Evolutionary conservation across 64 coral and sea anemone genomes (phyloP), one percentile per base, ranked within the genome.

Genomic region (Orbicella faveolata): DNA sequence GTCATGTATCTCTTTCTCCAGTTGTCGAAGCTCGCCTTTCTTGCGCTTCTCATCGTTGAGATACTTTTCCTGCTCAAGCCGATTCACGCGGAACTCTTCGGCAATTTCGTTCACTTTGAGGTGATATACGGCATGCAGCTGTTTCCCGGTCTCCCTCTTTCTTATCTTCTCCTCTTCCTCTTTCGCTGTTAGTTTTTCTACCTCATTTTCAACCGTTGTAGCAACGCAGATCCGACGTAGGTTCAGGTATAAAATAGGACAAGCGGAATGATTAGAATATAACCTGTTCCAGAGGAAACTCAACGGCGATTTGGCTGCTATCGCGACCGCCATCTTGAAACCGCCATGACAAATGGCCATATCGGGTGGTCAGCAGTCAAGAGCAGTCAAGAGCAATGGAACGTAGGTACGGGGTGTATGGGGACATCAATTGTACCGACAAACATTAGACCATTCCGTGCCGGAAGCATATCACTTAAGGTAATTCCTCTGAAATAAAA

Each of bases 1-100:
- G 23, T 89, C 87, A 44, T 94, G 87, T 70, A 83, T 79, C 63
- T 94, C 78, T n/a, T 79, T 67, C 21, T 86, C 83, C 17, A 87
- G 62, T 62, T 67, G 66, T 93, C 89, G 91, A 75, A 89, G 75
- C 21, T 96, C 91, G 25, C 89, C 74, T 51, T 89, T 87, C 78
- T 92, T 95, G 44, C 89, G 94, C 90, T 93, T 87, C 52, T 96
- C 90, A 30, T 75, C 79, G 34, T 74, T 93, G 77, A 52, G 86
- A 87, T 12, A 53, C 67, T 55, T 88, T 53, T 63, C 91, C 79
- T 93, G 39, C 33, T 92, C 90, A 44, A 93, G 44, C 10, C 94
- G 87, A 77, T 96, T 91, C 61, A 81, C 63, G 48, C 87, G 90
- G 89, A 93, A 96, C 64, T 64, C 55, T 26, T 79, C 74, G 9